These are phyloP conservation scores for Apodemia hepburni DNA, from an alignment of 2,888 invertebrate species.

Conservation along the genomic window DNA sequence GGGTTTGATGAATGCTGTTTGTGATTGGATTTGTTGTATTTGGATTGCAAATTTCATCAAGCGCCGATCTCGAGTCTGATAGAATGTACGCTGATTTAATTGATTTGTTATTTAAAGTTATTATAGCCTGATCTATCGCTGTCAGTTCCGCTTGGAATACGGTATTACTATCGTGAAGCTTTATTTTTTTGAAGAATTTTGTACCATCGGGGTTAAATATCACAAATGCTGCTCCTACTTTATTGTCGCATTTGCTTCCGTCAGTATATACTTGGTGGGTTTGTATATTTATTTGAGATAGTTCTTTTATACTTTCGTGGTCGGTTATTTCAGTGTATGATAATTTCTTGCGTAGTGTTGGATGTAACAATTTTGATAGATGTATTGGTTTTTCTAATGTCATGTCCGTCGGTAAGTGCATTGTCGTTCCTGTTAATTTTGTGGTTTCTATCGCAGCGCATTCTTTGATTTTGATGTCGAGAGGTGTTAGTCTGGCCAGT, in stretches of 20 bases:
- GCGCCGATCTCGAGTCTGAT: neutral
- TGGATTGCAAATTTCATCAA: neutral
- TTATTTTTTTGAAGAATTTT: neutral
- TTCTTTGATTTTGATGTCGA: constrained; percentile 22
- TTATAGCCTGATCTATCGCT: too few species aligned
- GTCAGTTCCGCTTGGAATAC: neutral
- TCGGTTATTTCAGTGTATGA: too few species aligned
- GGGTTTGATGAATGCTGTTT: neutral
- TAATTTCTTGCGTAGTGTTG: neutral
- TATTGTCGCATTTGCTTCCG: neutral
- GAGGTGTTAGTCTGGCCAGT: constrained; percentile 25
- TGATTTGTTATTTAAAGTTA: too few species aligned
- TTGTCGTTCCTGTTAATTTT: neutral
- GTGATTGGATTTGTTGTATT: neutral
- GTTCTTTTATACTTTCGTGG: neutral
- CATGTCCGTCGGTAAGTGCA: neutral
- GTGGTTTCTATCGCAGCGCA: neutral
- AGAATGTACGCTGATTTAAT: too few species aligned
- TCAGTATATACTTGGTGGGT: neutral
- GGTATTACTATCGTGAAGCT: neutral
- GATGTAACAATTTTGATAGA: neutral
- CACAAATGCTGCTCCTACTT: neutral
- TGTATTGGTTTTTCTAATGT: neutral
- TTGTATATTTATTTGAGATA: neutral
- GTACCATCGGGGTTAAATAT: neutral